These are phyloP conservation scores for Proales similis DNA, from an alignment of 1,140 invertebrate species.

Conservation along the genomic window DNA sequence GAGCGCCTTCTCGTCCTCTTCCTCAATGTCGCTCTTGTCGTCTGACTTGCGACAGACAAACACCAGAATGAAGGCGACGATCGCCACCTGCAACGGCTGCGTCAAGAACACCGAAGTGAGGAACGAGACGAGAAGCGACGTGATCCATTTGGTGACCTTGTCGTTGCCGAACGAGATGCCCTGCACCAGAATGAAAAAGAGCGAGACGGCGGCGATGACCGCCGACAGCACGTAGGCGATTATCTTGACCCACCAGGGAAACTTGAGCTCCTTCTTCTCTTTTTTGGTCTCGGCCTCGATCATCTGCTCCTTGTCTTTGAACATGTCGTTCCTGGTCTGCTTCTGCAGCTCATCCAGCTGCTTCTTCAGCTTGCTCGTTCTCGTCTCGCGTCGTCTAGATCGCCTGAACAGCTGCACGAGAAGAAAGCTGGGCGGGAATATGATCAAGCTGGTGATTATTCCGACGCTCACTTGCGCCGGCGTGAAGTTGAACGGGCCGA, in stretches of 20 bases:
- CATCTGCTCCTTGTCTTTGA: not conserved
- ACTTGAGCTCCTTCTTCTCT: conserved; percentile 40
- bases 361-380: not conserved
- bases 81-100: conserved; percentile 57
- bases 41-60: conserved; percentile 54
- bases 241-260: conserved; percentile 56
- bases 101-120: conserved; percentile 57
- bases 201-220: conserved; percentile 49
- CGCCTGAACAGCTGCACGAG: conserved; percentile 25
- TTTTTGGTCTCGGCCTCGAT: not conserved
- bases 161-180: conserved; percentile 58
- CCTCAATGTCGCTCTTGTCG: conserved; percentile 49
- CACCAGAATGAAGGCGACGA: conserved; percentile 55
- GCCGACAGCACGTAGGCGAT: conserved; percentile 56
- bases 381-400: conserved; percentile 3
- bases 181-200: conserved; percentile 57
- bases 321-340: conserved; percentile 36
- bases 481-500: conserved; percentile 24
- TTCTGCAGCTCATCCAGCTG: conserved; percentile 40
- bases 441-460: conserved; percentile 26
- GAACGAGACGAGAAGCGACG: conserved; percentile 57
- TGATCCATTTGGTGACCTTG: conserved; percentile 58
- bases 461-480: conserved; percentile 29
- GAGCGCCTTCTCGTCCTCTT: conserved; percentile 49
- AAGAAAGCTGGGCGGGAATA: conserved; percentile 17